Evolutionary conservation across 2,797 vertebrate genomes (phyloP).

Genomic region (Anabacerthia variegaticeps): DNA sequence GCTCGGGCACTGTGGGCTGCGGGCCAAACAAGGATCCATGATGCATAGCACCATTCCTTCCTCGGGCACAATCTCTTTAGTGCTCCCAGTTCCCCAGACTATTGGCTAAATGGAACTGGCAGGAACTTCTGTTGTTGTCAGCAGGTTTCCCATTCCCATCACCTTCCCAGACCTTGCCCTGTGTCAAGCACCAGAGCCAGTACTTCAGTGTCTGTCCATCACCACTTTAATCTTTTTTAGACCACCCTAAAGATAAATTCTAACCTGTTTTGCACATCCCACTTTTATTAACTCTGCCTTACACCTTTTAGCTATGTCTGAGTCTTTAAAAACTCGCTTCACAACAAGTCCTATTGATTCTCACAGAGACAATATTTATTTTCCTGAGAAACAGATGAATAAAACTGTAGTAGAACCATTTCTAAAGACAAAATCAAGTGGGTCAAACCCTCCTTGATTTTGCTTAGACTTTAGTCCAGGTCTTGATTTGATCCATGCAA

Average conservation of each 20-base stretch:
- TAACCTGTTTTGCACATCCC: background rate
- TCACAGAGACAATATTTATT: background rate
- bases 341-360: background rate
- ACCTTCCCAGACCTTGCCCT: background rate
- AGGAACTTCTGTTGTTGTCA: background rate
- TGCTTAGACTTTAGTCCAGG: background rate
- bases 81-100: background rate
- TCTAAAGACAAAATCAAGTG: background rate
- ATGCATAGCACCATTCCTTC: background rate
- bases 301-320: background rate
- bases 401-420: background rate
- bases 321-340: background rate
- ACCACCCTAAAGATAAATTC: background rate
- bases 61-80: background rate
- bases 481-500: background rate
- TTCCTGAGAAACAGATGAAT: background rate
- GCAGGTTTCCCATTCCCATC: background rate
- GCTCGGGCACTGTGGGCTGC: background rate
- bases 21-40: background rate
- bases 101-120: background rate
- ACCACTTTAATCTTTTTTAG: background rate
- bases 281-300: background rate
- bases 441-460: background rate
- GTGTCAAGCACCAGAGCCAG: background rate
- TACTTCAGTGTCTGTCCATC: background rate